phyloP scores from a whole-genome alignment of 2,113 vertebrate genomes.

The Barnardius zonarius region DNA sequence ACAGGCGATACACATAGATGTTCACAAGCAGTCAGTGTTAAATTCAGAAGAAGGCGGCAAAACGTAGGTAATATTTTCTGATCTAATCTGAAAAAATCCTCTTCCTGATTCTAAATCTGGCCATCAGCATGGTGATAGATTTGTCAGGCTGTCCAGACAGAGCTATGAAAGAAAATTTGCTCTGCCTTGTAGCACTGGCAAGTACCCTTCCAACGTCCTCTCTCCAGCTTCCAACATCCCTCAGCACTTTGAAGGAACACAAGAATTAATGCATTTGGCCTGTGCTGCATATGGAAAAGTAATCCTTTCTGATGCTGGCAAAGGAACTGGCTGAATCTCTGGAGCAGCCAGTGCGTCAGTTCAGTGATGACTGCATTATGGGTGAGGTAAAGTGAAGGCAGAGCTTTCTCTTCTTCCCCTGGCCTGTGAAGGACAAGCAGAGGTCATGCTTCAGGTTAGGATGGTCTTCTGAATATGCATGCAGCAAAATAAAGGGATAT shows the following conservation, averaged over 20 bases:
- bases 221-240: not conserved
- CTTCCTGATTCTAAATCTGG: not conserved
- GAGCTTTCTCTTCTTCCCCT: not conserved
- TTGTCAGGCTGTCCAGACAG: not conserved
- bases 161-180: not conserved
- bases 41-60: not conserved
- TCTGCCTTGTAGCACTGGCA: not conserved
- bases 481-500: not conserved
- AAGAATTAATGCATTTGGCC: constrained; percentile 19
- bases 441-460: not conserved
- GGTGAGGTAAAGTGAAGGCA: not conserved
- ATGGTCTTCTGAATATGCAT: not conserved
- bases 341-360: not conserved
- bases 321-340: not conserved
- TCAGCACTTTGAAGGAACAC: not conserved
- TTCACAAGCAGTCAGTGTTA: not conserved
- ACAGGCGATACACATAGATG: not conserved
- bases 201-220: not conserved
- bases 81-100: not conserved
- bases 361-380: not conserved
- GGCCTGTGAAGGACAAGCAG: not conserved
- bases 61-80: not conserved
- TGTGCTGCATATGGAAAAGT: not conserved
- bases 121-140: not conserved
- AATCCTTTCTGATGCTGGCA: not conserved